Conservation (phyloP, 2,113 vertebrate species). For the Eretmochelys imbricata region DNA sequence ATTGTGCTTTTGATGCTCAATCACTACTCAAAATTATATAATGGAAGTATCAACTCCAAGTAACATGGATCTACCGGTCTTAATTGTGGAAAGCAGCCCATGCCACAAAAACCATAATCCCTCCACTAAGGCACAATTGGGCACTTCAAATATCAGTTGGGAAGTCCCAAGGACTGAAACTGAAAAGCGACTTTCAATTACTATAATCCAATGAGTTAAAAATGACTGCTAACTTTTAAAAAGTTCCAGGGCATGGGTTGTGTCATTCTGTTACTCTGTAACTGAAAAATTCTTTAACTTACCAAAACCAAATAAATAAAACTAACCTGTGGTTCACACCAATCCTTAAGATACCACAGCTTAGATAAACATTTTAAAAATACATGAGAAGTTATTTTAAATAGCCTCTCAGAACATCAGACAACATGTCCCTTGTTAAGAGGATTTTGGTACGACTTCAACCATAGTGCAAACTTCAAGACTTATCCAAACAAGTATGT, state of each 20-base stretch:
- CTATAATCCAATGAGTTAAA: background rate
- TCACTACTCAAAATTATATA: background rate
- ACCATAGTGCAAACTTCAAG: background rate
- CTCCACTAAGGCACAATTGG: background rate
- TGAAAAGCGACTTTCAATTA: background rate
- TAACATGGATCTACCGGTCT: background rate
- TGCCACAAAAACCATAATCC: background rate
- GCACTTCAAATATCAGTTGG: background rate
- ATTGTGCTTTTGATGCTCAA: background rate
- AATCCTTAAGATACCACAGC: background rate
- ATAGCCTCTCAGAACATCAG: background rate
- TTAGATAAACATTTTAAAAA: background rate
- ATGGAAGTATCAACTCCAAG: background rate
- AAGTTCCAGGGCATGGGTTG: background rate
- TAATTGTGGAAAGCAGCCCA: background rate
- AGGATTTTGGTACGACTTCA: background rate
- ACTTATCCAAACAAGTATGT: background rate
- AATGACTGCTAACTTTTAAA: background rate
- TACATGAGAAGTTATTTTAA: background rate
- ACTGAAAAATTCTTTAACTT: too few species aligned
- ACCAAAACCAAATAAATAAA: background rate
- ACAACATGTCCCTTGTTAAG: background rate
- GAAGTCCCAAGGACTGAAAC: background rate
- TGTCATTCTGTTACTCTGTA: too few species aligned
- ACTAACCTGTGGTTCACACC: background rate